Evolutionary conservation across 2,888 invertebrate species (phyloP).

Genomic region (Tipula vernalis): DNA sequence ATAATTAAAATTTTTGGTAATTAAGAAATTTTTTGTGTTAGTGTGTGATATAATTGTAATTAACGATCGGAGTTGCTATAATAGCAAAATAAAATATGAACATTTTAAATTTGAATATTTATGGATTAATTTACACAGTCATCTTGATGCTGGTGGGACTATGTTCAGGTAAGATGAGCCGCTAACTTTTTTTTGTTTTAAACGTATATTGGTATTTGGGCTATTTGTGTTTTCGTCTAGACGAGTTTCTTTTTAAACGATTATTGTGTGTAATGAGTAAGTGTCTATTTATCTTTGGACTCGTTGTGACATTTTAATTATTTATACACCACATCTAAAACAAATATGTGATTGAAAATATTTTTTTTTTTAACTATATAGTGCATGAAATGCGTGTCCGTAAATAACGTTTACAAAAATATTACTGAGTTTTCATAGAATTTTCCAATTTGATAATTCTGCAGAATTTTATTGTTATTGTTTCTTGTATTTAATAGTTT

Average conservation of each 20-base stretch:
- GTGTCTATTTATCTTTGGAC: neutral
- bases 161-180: neutral
- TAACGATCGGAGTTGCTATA: neutral
- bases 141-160: neutral
- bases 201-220: neutral
- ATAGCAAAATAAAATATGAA: neutral
- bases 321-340: neutral
- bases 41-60: neutral
- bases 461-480: neutral
- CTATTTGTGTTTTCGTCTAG: neutral
- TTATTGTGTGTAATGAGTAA: neutral
- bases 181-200: too few species aligned
- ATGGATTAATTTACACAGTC: neutral
- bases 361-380: neutral
- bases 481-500: neutral
- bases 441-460: neutral
- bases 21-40: neutral
- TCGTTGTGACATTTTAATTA: neutral
- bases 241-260: neutral
- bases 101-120: neutral
- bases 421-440: neutral
- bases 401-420: neutral
- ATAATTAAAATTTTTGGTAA: neutral
- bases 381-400: neutral
- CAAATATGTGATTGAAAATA: neutral